phyloP scores from a whole-genome alignment of 2,888 invertebrate species.

The Adelphocoris suturalis region DNA sequence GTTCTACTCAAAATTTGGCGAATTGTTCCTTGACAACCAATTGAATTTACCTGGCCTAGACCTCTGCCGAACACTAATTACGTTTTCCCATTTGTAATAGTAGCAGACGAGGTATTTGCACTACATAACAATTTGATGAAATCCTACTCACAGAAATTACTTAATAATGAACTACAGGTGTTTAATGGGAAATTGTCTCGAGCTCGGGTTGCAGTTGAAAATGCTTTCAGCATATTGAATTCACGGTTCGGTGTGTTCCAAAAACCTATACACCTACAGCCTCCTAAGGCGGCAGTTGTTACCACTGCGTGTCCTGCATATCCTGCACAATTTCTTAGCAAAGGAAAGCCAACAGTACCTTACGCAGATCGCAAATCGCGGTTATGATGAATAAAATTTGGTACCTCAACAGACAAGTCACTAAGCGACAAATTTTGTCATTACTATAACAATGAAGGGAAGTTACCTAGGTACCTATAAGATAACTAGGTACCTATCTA shows the following conservation, averaged over 20 bases:
- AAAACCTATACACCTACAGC: not conserved
- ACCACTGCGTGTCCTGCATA: not conserved
- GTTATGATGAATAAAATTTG: not conserved
- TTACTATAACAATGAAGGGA: conserved; percentile 6
- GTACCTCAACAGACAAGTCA: not conserved
- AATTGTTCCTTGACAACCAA: not conserved
- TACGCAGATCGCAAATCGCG: not conserved
- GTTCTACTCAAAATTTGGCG: not conserved
- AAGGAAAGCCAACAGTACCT: not conserved
- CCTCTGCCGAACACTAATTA: not conserved
- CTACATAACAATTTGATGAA: conserved; percentile 7
- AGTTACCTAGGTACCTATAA: not conserved
- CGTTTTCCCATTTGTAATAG: not conserved
- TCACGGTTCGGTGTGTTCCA: not conserved
- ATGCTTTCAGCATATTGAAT: conserved; percentile 1
- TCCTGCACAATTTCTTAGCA: not conserved
- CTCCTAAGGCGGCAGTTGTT: not conserved
- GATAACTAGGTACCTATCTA: not conserved
- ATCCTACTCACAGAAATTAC: not conserved
- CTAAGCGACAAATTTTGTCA: not conserved
- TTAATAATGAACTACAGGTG: not conserved
- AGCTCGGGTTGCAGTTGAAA: not conserved
- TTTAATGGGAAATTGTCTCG: not conserved
- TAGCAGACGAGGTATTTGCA: conserved; percentile 14
- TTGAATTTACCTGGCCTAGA: not conserved